Evolutionary conservation across 2,888 invertebrate species (phyloP).

Genomic region (Achlya flavicornis): DNA sequence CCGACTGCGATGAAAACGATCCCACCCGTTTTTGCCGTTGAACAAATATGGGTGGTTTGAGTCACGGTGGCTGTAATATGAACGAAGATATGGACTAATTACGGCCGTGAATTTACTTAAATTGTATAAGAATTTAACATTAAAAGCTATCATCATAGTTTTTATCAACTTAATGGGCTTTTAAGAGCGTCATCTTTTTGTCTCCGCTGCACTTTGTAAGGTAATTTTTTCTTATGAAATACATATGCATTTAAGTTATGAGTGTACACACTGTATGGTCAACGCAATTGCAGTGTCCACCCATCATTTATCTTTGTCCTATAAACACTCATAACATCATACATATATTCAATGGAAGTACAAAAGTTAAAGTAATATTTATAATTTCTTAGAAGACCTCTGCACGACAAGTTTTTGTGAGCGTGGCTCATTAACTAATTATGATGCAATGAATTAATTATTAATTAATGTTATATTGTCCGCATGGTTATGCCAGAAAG

Average conservation of each 20-base stretch:
- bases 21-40: conserved; percentile 37
- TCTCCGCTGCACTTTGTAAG: conserved; percentile 13
- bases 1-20: conserved; percentile 39
- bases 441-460: conserved; percentile 30
- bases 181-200: conserved; percentile 36
- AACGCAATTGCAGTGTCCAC: too few species aligned
- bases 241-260: neutral
- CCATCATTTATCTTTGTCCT: too few species aligned
- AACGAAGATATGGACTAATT: conserved; percentile 37
- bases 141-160: conserved; percentile 38
- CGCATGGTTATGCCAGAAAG: conserved; percentile 36
- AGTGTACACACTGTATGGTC: neutral
- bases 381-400: neutral
- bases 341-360: neutral
- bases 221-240: conserved; percentile 7
- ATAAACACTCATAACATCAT: too few species aligned
- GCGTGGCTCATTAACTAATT: conserved; percentile 16
- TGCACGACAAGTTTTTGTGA: conserved; percentile 26
- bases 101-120: conserved; percentile 39
- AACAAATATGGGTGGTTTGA: conserved; percentile 42
- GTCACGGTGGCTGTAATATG: conserved; percentile 29
- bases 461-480: conserved; percentile 36
- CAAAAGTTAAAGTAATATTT: neutral
- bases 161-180: conserved; percentile 34
- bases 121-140: conserved; percentile 38